These are phyloP conservation scores for Neoniphon sammara DNA, from an alignment of 2,797 vertebrate genomes.

Conservation along the genomic window DNA sequence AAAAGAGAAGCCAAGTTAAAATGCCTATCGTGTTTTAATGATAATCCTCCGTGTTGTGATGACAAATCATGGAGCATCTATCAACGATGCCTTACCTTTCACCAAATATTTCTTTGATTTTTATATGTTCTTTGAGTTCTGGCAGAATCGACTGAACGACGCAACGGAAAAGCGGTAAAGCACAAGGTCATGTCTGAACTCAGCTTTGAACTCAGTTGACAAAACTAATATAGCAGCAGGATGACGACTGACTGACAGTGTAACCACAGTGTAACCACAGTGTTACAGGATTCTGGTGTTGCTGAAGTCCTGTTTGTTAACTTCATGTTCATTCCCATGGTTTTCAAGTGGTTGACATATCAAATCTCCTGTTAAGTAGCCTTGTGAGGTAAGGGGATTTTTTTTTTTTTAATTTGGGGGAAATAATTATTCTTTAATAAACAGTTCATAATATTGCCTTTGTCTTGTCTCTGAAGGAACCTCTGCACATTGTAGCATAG, in stretches of 20 bases:
- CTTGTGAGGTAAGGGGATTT: slow-evolving; percentile 40
- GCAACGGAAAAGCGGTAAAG: slow-evolving; percentile 24
- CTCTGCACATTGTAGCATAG: background rate
- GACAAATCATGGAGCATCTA: slow-evolving; percentile 52
- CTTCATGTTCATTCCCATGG: slow-evolving; percentile 60
- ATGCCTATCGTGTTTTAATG: slow-evolving; percentile 27
- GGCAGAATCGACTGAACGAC: slow-evolving; percentile 17
- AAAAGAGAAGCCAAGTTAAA: slow-evolving; percentile 13
- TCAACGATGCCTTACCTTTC: slow-evolving; percentile 43
- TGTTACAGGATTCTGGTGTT: slow-evolving; percentile 28
- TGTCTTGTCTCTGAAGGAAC: background rate
- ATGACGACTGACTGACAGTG: slow-evolving; percentile 1
- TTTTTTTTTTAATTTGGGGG: slow-evolving; percentile 36
- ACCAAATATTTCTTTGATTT: slow-evolving; percentile 33
- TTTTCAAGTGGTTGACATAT: slow-evolving; percentile 41
- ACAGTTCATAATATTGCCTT: slow-evolving; percentile 56
- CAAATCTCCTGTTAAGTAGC: slow-evolving; percentile 45
- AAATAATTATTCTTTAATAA: slow-evolving; percentile 67
- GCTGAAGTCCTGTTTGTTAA: slow-evolving; percentile 35
- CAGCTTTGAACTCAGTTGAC: slow-evolving; percentile 12
- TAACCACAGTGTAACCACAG: background rate
- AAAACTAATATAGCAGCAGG: slow-evolving; percentile 28
- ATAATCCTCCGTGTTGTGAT: slow-evolving; percentile 63
- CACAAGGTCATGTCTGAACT: slow-evolving; percentile 30
- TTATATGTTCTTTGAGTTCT: background rate